These are phyloP conservation scores for Meta bourneti DNA, from an alignment of 2,888 invertebrate species.

Conservation along the genomic window DNA sequence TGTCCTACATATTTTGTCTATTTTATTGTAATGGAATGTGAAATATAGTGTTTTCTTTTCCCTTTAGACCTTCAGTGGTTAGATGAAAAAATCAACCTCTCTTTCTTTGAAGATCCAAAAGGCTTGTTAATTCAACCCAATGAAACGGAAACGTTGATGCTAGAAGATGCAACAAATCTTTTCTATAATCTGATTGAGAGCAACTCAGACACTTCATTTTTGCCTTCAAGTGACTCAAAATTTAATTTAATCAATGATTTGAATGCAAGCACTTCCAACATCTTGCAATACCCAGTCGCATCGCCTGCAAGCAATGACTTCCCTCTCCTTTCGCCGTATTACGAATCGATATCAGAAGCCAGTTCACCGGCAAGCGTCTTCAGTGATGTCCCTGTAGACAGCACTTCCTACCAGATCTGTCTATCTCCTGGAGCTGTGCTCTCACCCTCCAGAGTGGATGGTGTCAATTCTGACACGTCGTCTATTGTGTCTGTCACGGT, in stretches of 20 bases:
- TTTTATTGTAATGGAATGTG: no score
- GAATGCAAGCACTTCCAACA: background rate
- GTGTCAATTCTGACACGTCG: background rate
- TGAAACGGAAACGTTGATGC: constrained; percentile 33
- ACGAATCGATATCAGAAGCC: constrained; percentile 31
- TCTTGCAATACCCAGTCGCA: background rate
- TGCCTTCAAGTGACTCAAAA: constrained; percentile 39
- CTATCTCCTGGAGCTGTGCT: background rate
- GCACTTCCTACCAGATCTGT: constrained; percentile 1
- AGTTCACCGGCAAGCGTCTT: constrained; percentile 27
- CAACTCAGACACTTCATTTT: constrained; percentile 2
- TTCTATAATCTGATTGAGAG: background rate
- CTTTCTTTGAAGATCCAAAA: constrained; percentile 31
- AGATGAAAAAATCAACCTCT: constrained; percentile 67
- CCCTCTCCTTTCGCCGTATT: constrained; percentile 30
- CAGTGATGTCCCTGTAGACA: constrained; percentile 8
- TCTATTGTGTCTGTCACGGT: constrained; percentile 43
- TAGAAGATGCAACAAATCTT: constrained; percentile 32
- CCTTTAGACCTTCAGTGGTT: constrained; percentile 52
- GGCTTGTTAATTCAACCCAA: constrained; percentile 13
- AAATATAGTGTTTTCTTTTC: background rate
- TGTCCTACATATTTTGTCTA: background rate
- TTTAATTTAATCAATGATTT: background rate
- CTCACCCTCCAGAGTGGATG: background rate
- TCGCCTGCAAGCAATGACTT: constrained; percentile 17